phyloP scores from a whole-genome alignment of 1,140 invertebrate species.

The Bursaphelenchus mucronatus region DNA sequence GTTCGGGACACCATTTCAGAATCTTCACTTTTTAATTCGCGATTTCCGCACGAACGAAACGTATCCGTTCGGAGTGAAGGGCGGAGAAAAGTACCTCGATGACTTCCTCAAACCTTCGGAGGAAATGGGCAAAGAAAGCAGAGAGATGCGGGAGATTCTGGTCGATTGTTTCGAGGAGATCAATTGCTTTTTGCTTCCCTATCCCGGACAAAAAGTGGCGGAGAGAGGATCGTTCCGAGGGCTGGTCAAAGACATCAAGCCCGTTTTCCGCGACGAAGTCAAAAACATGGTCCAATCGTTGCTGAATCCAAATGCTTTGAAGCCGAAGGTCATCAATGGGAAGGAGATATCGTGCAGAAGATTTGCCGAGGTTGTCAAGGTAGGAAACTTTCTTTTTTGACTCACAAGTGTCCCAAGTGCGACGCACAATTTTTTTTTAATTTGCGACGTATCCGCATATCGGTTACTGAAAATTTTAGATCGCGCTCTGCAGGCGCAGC shows the following conservation, averaged over 20 bases:
- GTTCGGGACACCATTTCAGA: constrained; percentile 73
- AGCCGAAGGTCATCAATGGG: constrained; percentile 56
- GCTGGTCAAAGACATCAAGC: constrained; percentile 57
- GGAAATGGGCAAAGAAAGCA: constrained; percentile 38
- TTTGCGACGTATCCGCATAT: too few relatives aligned
- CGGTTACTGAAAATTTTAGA: too few relatives aligned
- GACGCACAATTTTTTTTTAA: too few relatives aligned
- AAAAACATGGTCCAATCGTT: constrained; percentile 49
- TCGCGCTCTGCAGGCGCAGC: too few relatives aligned
- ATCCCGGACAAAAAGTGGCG: constrained; percentile 58
- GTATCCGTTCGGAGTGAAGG: constrained; percentile 49
- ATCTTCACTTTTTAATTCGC: constrained; percentile 52
- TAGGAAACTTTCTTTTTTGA: constrained; percentile 9
- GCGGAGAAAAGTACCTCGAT: constrained; percentile 45
- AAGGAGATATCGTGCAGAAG: constrained; percentile 55
- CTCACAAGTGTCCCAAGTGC: too few relatives aligned
- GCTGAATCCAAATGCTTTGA: constrained; percentile 43
- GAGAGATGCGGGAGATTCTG: constrained; percentile 49
- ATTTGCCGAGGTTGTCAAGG: constrained; percentile 55
- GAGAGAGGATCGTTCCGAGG: constrained; percentile 52
- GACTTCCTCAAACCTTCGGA: constrained; percentile 36
- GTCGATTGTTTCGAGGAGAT: constrained; percentile 51
- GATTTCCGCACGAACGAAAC: constrained; percentile 57
- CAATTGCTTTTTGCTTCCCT: constrained; percentile 53
- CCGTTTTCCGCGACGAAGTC: constrained; percentile 57